A percentile compares a stretch with the other conserved stretches of the same genome.
phyloP scores from a whole-genome alignment of 2,888 invertebrate species.

The Ernsta delagoae region DNA sequence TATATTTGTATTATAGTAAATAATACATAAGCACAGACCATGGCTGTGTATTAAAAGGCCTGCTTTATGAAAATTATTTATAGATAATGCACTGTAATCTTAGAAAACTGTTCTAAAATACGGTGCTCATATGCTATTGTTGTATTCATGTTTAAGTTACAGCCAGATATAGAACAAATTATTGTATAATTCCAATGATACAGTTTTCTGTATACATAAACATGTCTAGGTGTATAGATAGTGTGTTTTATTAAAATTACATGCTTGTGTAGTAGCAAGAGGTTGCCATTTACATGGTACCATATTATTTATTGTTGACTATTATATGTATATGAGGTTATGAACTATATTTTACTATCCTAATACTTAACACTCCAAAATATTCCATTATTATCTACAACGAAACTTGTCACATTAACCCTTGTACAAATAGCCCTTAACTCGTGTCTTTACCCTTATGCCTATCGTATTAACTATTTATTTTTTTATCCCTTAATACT shows the following conservation, averaged over 20 bases:
- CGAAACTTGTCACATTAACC: slow-evolving; percentile 18
- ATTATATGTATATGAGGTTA: slow-evolving; percentile 28
- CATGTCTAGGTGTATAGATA: slow-evolving; percentile 15
- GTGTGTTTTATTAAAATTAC: background rate
- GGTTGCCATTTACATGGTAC: slow-evolving; percentile 20
- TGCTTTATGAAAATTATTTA: slow-evolving; percentile 22
- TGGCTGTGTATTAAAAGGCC: slow-evolving; percentile 27
- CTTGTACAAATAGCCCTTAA: slow-evolving; percentile 26
- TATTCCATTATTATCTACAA: slow-evolving; percentile 27
- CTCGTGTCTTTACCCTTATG: slow-evolving; percentile 2
- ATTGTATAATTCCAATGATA: slow-evolving; percentile 31
- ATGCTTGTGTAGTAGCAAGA: slow-evolving; percentile 11
- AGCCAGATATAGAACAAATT: slow-evolving; percentile 29
- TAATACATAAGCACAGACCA: slow-evolving; percentile 22
- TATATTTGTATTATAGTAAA: background rate
- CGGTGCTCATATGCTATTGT: slow-evolving; percentile 13
- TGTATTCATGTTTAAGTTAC: background rate
- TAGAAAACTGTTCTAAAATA: slow-evolving; percentile 14
- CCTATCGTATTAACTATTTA: slow-evolving; percentile 27
- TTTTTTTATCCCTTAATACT: slow-evolving; percentile 28
- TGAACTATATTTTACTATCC: slow-evolving; percentile 28
- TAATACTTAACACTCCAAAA: slow-evolving; percentile 35
- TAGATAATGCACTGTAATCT: slow-evolving; percentile 14
- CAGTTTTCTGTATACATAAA: slow-evolving; percentile 32
- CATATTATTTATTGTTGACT: slow-evolving; percentile 30